phyloP scores from a whole-genome alignment of 2,113 vertebrate species.

The Tympanuchus pallidicinctus region DNA sequence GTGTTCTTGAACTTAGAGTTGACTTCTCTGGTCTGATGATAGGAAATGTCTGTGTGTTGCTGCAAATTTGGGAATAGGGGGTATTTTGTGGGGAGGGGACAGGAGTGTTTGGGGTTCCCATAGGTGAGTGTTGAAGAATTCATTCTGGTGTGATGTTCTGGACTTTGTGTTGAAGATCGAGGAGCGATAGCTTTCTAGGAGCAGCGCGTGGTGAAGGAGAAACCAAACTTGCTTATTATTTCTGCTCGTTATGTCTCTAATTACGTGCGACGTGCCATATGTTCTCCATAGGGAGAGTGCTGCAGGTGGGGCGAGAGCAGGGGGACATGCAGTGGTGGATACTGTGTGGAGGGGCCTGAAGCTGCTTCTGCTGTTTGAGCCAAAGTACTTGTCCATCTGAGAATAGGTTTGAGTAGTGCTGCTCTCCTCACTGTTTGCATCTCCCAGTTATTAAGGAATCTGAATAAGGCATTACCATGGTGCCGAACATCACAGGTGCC shows the following conservation, averaged over 20 bases:
- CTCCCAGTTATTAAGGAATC: not conserved
- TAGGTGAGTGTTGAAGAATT: not conserved
- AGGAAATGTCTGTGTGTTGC: rapidly evolving
- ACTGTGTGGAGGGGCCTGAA: not conserved
- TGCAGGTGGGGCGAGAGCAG: not conserved
- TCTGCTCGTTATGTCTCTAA: constrained; percentile 67
- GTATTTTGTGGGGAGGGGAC: not conserved
- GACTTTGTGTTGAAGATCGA: not conserved
- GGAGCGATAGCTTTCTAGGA: not conserved
- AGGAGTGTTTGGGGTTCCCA: not conserved
- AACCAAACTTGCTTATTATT: constrained; percentile 48
- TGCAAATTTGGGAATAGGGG: not conserved
- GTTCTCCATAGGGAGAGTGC: constrained; percentile 46
- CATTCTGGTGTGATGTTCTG: not conserved
- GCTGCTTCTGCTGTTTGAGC: not conserved
- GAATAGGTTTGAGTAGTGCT: not conserved
- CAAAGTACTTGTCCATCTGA: rapidly evolving
- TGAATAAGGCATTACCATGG: not conserved
- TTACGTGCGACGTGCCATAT: constrained; percentile 68
- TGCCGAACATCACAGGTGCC: not conserved
- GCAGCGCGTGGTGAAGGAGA: not conserved
- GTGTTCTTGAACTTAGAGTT: not conserved
- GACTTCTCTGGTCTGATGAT: not conserved
- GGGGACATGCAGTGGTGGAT: not conserved
- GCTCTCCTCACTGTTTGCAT: not conserved